These are phyloP conservation scores for Columba guinea DNA, from an alignment of 2,797 vertebrate genomes.

Conservation along the genomic window DNA sequence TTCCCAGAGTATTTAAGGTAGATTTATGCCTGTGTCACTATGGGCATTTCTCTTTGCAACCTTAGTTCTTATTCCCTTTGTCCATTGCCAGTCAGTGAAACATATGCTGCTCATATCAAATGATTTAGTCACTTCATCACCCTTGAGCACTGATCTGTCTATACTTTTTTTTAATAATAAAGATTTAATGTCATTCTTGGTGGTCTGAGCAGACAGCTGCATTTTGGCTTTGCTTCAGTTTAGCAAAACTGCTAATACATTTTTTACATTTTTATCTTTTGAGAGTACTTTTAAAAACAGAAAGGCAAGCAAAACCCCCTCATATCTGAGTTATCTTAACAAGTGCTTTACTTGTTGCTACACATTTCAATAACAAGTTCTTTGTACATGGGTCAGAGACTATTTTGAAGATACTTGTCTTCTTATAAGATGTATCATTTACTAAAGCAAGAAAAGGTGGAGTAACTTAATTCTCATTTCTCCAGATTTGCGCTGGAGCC, in stretches of 20 bases:
- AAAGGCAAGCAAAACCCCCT: background rate
- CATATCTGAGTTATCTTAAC: background rate
- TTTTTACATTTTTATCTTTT: background rate
- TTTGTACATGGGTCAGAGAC: background rate
- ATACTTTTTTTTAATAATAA: background rate
- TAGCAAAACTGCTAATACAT: background rate
- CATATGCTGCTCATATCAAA: background rate
- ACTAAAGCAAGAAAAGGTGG: background rate
- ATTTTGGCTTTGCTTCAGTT: background rate
- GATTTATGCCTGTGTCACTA: background rate
- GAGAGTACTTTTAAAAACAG: background rate
- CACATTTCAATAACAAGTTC: background rate
- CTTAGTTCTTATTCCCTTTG: constrained; percentile 5
- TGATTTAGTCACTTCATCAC: background rate
- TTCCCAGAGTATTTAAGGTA: background rate
- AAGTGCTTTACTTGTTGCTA: background rate
- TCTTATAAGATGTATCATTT: background rate
- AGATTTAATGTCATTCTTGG: background rate
- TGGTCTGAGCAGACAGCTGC: background rate
- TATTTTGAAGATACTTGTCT: background rate
- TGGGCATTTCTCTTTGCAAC: background rate
- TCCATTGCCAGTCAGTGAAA: background rate
- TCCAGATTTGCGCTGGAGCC: background rate
- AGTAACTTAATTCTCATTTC: background rate
- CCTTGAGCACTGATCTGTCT: background rate